Conservation (phyloP, 2,888 invertebrate species). For the Lamellibrachia columna region DNA sequence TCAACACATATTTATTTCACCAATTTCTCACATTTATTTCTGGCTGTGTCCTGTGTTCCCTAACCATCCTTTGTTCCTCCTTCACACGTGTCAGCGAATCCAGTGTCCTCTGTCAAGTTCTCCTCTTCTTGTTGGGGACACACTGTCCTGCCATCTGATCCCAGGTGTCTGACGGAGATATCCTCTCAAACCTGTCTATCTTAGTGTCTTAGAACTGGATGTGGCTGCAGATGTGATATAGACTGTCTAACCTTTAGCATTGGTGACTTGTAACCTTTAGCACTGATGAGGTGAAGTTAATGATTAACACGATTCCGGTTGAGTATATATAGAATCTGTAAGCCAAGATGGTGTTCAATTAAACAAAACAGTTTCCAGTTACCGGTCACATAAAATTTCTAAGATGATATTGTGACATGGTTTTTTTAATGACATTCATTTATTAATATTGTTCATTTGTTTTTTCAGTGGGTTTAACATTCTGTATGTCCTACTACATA, state of each 20-base stretch:
- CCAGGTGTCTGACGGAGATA: background rate
- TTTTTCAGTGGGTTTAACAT: too few relatives aligned
- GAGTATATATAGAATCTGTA: background rate
- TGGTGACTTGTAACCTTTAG: background rate
- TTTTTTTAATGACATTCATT: too few relatives aligned
- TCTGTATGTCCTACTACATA: too few relatives aligned
- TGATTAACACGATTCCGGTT: background rate
- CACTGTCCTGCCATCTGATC: background rate
- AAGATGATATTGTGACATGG: too few relatives aligned
- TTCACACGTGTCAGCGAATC: too few relatives aligned
- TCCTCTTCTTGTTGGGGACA: too few relatives aligned
- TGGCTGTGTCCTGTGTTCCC: background rate
- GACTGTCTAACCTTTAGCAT: background rate
- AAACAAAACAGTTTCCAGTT: background rate
- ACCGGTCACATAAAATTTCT: background rate
- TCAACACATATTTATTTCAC: background rate
- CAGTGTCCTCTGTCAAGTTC: too few relatives aligned
- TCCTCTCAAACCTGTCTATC: background rate
- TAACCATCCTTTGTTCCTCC: background rate
- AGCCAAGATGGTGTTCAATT: background rate
- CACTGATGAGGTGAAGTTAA: slow-evolving; percentile 8
- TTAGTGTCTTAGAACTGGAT: background rate
- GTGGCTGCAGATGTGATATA: background rate
- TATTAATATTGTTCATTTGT: too few relatives aligned
- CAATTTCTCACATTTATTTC: background rate